Conservation (phyloP, 2,797 vertebrate species). For the Pachyuromys duprasi region DNA sequence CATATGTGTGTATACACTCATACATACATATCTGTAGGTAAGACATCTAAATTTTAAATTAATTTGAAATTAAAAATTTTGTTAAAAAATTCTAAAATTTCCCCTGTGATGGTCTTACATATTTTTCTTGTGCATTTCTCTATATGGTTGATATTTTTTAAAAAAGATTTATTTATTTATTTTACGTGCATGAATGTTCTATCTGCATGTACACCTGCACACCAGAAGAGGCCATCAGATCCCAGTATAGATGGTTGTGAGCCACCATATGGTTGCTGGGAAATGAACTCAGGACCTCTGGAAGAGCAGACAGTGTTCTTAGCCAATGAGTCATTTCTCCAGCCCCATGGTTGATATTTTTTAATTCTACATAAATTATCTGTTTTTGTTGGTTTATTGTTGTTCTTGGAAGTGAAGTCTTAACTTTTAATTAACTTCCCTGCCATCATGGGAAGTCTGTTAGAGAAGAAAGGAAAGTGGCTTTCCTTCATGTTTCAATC, state of each 20-base stretch:
- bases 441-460: constrained; percentile 17
- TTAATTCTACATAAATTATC: neutral
- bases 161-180: no score
- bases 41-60: neutral
- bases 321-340: no score
- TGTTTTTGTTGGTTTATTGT: neutral
- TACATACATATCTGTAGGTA: neutral
- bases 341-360: neutral
- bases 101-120: neutral
- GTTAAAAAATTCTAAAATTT: neutral
- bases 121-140: neutral
- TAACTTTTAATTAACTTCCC: constrained; percentile 61
- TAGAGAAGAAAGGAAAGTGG: constrained; percentile 62
- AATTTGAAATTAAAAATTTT: neutral
- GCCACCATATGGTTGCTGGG: no score
- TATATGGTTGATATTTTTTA: neutral
- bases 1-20: neutral
- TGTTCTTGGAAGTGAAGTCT: neutral
- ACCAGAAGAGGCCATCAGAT: no score
- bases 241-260: no score
- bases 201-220: no score
- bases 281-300: no score
- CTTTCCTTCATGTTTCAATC: constrained; percentile 65
- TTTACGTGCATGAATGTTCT: no score
- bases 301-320: no score